Evolutionary conservation across 2,113 vertebrate genomes (phyloP), one percentile per base, ranked within the genome.

Genomic region (Ailurus styani): DNA sequence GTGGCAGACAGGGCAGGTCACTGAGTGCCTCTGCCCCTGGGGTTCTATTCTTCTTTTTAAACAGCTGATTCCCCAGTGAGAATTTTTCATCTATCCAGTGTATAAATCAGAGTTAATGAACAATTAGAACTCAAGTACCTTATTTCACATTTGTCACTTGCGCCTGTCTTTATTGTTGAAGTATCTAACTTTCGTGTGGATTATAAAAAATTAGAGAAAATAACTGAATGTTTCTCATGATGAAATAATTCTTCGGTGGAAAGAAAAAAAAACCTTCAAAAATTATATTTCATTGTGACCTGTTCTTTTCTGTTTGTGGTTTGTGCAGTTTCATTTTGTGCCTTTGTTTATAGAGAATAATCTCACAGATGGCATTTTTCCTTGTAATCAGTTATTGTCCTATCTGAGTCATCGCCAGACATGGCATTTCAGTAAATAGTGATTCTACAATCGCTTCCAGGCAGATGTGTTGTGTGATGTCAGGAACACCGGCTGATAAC

Each of bases 301-400:
- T 86, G 12, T 87, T 82, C 64, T 90, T 88, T 91, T 62, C 52
- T n/a, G 12, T 45, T 88, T 87, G 34, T 54, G 64, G n/a, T 92
- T 90, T 90, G 27, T 93, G 70, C 90, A 55, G 62, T 79, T 96
- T 97, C 37, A 82, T 91, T 96, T 91, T 91, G 54, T 95, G 52
- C 73, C 73, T 95, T 92, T 96, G 54, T 95, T 95, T 95, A 27
- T 52, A 85, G 62, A 96, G 50, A 95, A 85, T 66, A 84, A 85
- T 96, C 68, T 94, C 72, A 40, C 87, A 90, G 79, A 90, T 96
- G 55, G 75, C 77, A 90, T 40, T 95, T 96, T 83, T 84, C 87
- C 68, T 83, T 91, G 79, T 96, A 85, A 93, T 96, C 90, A 62
- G 81, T 90, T 96, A 57, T 40, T 95, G 62, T 66, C 68, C 45